Conservation (phyloP, 2,888 invertebrate genomes). For the Coremacera marginata region DNA sequence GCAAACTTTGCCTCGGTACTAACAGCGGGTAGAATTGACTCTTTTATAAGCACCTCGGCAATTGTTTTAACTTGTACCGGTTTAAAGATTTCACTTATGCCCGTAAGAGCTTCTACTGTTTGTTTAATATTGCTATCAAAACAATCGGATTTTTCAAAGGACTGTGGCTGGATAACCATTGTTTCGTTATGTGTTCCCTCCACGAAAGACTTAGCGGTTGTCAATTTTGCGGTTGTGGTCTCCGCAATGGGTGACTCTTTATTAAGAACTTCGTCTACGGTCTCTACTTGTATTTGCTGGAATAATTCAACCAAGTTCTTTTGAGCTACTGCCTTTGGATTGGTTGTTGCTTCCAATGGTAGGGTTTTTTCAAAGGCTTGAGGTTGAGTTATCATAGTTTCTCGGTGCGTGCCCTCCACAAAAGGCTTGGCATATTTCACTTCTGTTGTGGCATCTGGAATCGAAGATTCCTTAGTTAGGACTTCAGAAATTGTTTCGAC, state of each 20-base stretch:
- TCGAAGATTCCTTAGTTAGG: conserved; percentile 52
- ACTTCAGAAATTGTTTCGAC: conserved; percentile 45
- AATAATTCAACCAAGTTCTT: conserved; percentile 48
- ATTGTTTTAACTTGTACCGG: conserved; percentile 47
- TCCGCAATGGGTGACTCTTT: conserved; percentile 51
- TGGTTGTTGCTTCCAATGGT: neutral
- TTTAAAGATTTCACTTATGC: conserved; percentile 50
- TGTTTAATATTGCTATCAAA: conserved; percentile 8
- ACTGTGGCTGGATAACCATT: conserved; percentile 49
- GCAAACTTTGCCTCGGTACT: conserved; percentile 37
- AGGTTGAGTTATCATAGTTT: conserved; percentile 48
- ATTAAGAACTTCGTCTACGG: conserved; percentile 45
- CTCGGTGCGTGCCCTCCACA: conserved; percentile 50
- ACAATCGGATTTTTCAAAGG: conserved; percentile 45
- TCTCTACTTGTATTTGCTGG: conserved; percentile 50
- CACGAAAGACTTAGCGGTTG: conserved; percentile 48
- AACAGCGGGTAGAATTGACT: conserved; percentile 45
- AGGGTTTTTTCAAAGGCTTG: conserved; percentile 26
- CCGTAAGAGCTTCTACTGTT: conserved; percentile 42
- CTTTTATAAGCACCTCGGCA: conserved; percentile 52
- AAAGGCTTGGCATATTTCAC: conserved; percentile 47
- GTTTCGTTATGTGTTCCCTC: conserved; percentile 50
- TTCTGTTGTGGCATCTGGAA: conserved; percentile 35
- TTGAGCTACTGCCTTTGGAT: conserved; percentile 39
- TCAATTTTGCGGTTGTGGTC: conserved; percentile 17